A percentile compares a stretch with the other conserved stretches of the same genome.
Evolutionary conservation across 2,888 invertebrate species (phyloP).

Genomic region (Aphodius granarius): DNA sequence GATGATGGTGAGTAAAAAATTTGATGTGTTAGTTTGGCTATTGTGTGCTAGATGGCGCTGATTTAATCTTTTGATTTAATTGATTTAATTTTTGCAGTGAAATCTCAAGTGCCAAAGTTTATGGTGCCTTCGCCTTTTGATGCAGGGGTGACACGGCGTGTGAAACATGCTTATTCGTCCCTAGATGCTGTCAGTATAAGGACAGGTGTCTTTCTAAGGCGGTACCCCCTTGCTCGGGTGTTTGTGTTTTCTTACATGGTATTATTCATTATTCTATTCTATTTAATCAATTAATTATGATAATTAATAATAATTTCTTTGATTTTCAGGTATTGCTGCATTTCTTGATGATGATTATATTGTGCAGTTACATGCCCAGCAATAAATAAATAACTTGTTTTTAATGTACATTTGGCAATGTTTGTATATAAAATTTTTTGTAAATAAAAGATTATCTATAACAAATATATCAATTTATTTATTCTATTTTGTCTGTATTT

Average conservation of each 20-base stretch:
- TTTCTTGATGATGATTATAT: constrained; percentile 79
- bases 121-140: constrained; percentile 77
- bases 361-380: constrained; percentile 64
- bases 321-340: constrained; percentile 69
- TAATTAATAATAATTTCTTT: neutral
- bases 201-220: constrained; percentile 75
- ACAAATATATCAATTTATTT: neutral
- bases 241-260: constrained; percentile 85
- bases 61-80: neutral
- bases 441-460: neutral
- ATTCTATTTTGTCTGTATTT: no score
- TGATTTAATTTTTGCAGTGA: constrained; percentile 51
- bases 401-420: no score
- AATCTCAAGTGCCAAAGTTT: constrained; percentile 70
- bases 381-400: constrained; percentile 2
- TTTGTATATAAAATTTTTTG: neutral
- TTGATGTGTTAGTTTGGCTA: neutral
- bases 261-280: no score
- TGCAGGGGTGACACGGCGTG: constrained; percentile 70
- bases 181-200: constrained; percentile 78
- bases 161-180: constrained; percentile 76
- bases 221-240: constrained; percentile 81
- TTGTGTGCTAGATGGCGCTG: neutral
- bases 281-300: no score
- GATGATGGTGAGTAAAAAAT: constrained; percentile 60